These are phyloP conservation scores for Hypocryptadius cinnamomeus DNA, from an alignment of 2,113 vertebrate genomes.

Conservation along the genomic window DNA sequence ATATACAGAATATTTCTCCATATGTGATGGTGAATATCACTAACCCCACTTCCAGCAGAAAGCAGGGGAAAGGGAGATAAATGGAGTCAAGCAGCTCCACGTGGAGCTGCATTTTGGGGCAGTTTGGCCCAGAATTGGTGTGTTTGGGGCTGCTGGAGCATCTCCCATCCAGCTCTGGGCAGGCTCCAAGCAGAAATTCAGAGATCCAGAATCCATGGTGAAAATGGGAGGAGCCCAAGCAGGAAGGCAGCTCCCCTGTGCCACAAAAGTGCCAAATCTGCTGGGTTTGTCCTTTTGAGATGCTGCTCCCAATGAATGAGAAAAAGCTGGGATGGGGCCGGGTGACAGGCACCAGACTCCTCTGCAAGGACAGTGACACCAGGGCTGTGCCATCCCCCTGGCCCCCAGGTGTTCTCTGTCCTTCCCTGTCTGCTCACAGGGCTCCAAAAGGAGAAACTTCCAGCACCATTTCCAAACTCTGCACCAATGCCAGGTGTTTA, in stretches of 20 bases:
- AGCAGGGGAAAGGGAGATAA: not conserved
- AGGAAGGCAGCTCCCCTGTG: too few relatives aligned
- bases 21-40: not conserved
- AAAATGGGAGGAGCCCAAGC: too few relatives aligned
- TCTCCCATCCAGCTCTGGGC: not conserved
- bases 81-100: accelerated
- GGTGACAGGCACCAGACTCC: not conserved
- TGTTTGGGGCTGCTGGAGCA: not conserved
- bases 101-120: not conserved
- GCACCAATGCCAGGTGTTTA: accelerated
- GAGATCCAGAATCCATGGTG: too few relatives aligned
- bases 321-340: not conserved
- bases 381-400: not conserved
- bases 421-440: not conserved
- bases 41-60: not conserved
- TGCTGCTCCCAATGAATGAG: not conserved
- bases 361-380: not conserved
- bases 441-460: not conserved
- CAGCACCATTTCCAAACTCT: accelerated
- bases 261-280: not conserved
- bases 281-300: not conserved
- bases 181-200: accelerated
- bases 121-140: not conserved
- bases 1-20: not conserved
- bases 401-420: accelerated